Evolutionary conservation across 35 echinoderm and acorn worm genomes (phyloP).

Genomic region (Chiridota heheva): DNA sequence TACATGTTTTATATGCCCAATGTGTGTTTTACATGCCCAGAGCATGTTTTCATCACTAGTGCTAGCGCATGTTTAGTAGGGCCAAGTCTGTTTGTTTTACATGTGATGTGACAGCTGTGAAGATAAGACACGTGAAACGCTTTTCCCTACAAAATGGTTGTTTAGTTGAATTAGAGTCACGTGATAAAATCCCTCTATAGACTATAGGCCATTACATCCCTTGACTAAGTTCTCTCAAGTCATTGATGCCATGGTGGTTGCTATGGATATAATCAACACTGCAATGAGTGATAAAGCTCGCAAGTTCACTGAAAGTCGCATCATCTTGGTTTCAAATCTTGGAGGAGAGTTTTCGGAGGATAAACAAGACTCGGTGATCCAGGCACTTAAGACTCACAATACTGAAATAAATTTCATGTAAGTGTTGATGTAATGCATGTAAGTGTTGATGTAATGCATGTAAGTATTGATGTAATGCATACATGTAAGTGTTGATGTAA

Average conservation of each 20-base stretch:
- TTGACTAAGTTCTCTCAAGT: slow-evolving; percentile 32
- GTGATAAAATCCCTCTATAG: too few species aligned
- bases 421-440: slow-evolving; percentile 21
- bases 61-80: too few species aligned
- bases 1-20: too few species aligned
- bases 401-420: slow-evolving; percentile 92
- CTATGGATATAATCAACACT: slow-evolving; percentile 70
- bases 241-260: slow-evolving; percentile 83
- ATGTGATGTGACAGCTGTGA: too few species aligned
- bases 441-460: not conserved
- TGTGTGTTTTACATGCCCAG: too few species aligned
- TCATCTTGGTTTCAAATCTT: slow-evolving; percentile 77
- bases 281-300: slow-evolving; percentile 15
- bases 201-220: too few species aligned
- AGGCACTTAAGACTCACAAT: slow-evolving; percentile 60
- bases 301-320: slow-evolving; percentile 64
- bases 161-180: too few species aligned
- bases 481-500: not conserved
- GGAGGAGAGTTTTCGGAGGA: slow-evolving; percentile 90
- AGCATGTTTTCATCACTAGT: too few species aligned
- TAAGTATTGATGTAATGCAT: not conserved
- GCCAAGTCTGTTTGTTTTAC: too few species aligned
- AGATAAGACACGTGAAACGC: too few species aligned
- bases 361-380: slow-evolving; percentile 62
- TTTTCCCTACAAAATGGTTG: too few species aligned